A percentile compares a stretch with the other conserved stretches of the same genome.
phyloP scores from a whole-genome alignment of 2,797 vertebrate genomes.

The Poeciliopsis gracilis region DNA sequence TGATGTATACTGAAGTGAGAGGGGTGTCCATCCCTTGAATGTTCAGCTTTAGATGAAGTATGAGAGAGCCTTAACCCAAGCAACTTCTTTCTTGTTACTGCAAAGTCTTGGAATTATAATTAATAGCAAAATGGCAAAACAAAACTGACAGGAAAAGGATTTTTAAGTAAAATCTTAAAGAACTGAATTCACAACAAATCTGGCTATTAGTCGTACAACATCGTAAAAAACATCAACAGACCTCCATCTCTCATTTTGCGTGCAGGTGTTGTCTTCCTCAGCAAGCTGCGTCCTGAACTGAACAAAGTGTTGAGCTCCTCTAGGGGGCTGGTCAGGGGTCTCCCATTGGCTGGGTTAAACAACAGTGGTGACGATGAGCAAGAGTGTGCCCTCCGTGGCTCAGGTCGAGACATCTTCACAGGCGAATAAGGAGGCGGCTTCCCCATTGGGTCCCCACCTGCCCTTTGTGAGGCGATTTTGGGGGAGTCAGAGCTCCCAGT shows the following conservation, averaged over 20 bases:
- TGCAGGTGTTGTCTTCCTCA: slow-evolving; percentile 91
- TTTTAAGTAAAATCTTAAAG: not conserved
- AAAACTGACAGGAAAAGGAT: not conserved
- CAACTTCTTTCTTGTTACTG: not conserved
- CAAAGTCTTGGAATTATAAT: not conserved
- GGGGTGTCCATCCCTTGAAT: too few species aligned
- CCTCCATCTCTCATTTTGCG: slow-evolving; percentile 90
- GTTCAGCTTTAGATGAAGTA: too few species aligned
- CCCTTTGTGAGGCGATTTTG: slow-evolving; percentile 76
- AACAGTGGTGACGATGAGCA: slow-evolving; percentile 85
- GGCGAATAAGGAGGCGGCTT: slow-evolving; percentile 87
- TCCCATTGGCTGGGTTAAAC: slow-evolving; percentile 87
- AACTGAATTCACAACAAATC: not conserved
- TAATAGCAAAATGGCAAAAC: not conserved
- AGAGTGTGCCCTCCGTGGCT: slow-evolving; percentile 85
- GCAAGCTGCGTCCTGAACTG: slow-evolving; percentile 90
- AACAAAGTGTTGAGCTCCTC: slow-evolving; percentile 95
- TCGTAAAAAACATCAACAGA: slow-evolving; percentile 50
- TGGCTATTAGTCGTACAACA: not conserved
- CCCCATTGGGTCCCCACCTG: slow-evolving; percentile 71
- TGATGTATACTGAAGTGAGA: too few species aligned
- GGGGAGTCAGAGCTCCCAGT: slow-evolving; percentile 79
- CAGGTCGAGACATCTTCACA: slow-evolving; percentile 83
- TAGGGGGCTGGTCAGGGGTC: slow-evolving; percentile 91
- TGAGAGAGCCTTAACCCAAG: not conserved